Percentiles rank a stretch among this genome's conserved stretches.
Conservation (phyloP, 2,888 invertebrate genomes). For the Lymantria dispar region DNA sequence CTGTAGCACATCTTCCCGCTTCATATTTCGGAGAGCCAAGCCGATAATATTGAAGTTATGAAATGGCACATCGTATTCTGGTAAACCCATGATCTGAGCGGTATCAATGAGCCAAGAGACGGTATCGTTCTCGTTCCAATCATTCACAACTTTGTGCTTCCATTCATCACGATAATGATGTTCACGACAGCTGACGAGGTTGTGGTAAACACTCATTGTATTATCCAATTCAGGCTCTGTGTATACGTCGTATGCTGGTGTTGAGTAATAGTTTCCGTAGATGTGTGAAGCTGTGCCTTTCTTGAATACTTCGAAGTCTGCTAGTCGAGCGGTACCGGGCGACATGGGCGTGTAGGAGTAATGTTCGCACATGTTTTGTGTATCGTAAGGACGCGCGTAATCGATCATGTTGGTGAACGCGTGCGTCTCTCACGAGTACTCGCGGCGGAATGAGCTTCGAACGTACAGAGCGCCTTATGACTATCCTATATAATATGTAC, state of each 20-base stretch:
- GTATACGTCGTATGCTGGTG: conserved; percentile 60
- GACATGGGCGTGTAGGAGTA: conserved; percentile 54
- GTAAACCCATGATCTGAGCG: conserved; percentile 55
- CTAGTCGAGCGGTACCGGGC: conserved; percentile 69
- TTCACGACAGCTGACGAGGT: conserved; percentile 61
- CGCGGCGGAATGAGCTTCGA: conserved; percentile 54
- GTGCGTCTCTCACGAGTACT: conserved; percentile 51
- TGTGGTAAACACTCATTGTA: conserved; percentile 66
- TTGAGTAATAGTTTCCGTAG: conserved; percentile 67
- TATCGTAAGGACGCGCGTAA: conserved; percentile 72
- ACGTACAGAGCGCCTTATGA: conserved; percentile 44
- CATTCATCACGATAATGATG: conserved; percentile 71
- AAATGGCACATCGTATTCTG: conserved; percentile 67
- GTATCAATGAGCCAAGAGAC: conserved; percentile 79
- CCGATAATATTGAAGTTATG: conserved; percentile 70
- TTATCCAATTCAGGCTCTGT: conserved; percentile 64
- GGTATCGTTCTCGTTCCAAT: conserved; percentile 83
- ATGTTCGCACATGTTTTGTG: conserved; percentile 68
- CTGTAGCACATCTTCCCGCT: conserved; percentile 61
- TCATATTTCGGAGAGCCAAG: conserved; percentile 57
- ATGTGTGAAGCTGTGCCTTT: conserved; percentile 63
- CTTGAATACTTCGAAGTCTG: conserved; percentile 75
- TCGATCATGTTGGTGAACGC: conserved; percentile 64
- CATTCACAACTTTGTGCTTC: conserved; percentile 75
- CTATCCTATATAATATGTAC: conserved; percentile 52